Conservation (phyloP, 2,888 invertebrate genomes). For the Agrochola litura region DNA sequence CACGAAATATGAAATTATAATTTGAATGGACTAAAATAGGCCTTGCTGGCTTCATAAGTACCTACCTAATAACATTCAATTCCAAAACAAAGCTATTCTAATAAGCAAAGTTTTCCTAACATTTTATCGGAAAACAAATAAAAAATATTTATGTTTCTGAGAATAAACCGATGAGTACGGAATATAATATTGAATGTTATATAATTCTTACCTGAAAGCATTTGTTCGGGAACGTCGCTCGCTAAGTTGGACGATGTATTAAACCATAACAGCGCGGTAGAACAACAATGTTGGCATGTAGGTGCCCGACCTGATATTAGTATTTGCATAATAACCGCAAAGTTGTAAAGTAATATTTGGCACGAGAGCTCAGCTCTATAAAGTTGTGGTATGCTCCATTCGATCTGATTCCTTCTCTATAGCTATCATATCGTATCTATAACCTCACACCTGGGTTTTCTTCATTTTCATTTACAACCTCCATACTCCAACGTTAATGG, state of each 20-base stretch:
- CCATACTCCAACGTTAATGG: constrained; percentile 40
- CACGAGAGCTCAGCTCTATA: constrained; percentile 69
- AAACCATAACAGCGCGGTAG: constrained; percentile 58
- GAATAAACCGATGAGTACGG: constrained; percentile 32
- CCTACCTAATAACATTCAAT: constrained; percentile 10
- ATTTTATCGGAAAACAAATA: constrained; percentile 11
- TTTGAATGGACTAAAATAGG: constrained; percentile 21
- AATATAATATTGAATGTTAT: constrained; percentile 33
- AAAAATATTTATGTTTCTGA: constrained; percentile 23
- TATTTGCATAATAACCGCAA: constrained; percentile 74
- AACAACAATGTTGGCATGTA: constrained; percentile 69
- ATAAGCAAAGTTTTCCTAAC: constrained; percentile 16
- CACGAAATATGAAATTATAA: constrained; percentile 37
- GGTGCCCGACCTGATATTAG: constrained; percentile 65
- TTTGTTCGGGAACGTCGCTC: constrained; percentile 46
- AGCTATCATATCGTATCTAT: constrained; percentile 27
- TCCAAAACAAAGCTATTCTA: constrained; percentile 3
- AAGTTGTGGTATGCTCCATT: constrained; percentile 69
- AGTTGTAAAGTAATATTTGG: constrained; percentile 75
- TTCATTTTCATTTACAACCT: constrained; percentile 47
- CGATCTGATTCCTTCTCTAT: constrained; percentile 58
- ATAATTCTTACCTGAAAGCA: constrained; percentile 39
- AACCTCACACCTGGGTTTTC: constrained; percentile 48
- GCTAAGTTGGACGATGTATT: constrained; percentile 42
- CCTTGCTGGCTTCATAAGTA: constrained; percentile 2